Evolutionary conservation across 2,888 invertebrate genomes (phyloP), one percentile per base, ranked within the genome.

Genomic region (Cheilosia vulpina): DNA sequence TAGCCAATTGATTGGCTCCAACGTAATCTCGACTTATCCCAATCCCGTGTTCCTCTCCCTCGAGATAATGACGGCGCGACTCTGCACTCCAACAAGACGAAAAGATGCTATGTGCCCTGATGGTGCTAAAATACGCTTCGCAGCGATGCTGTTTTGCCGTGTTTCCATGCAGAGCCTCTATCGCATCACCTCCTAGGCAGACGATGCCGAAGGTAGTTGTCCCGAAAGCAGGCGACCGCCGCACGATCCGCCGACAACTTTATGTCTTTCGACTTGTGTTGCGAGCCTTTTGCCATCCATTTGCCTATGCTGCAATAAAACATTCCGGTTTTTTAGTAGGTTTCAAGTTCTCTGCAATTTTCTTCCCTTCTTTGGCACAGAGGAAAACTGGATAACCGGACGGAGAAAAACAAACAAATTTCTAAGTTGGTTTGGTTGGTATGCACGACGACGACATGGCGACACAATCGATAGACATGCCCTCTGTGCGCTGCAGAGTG

Each of bases 1-100:
- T 87, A 87, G 87, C 87, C 87, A 87, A 82, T 82, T 87, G 87
- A 87, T 82, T 82, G 87, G 87, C 87, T 87, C 77, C 87, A 82
- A 73, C 87, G 78, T 87, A 87, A 87, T 87, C 87, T 87, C 82
- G 77, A 73, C 87, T 82, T 87, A 82, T 87, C 78, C 87, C 77
- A 78, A 73, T 72, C 85, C 79, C 53, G 65, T 85, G 85, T 72
- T 55, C 60, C 58, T 63, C 66, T 65, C 53, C 57, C 50, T 31
- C 65, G 63, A 53, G 80, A 85, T 85, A 85, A 85, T 85, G 76
- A 81, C 60, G 76, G 75, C 60, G 72, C 41, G 43, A 66, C 50
- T 24, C 38, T 31, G 31, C n/a, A 47, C 17, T 52, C 52, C 50
- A n/a, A 50, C 62, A 19, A 21, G 38, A 24, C 58, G 45, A 9